Conservation (phyloP, 2,888 invertebrate genomes). For the Spatulosminthurus flaviceps region DNA sequence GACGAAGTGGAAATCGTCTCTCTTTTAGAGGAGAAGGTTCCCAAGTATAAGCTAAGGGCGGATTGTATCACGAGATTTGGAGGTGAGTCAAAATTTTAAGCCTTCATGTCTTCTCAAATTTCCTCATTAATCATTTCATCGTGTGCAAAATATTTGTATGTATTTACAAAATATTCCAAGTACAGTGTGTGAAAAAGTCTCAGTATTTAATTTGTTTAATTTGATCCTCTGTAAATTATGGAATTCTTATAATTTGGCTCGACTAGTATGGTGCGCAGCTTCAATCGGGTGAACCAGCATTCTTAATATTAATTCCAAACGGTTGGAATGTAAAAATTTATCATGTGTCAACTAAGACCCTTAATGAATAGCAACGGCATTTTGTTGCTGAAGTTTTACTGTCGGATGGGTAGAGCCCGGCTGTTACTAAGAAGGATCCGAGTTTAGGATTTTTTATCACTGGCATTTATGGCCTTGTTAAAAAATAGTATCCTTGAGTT, state of each 20-base stretch:
- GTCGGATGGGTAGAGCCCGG: not conserved
- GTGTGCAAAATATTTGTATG: not conserved
- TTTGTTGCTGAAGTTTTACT: not conserved
- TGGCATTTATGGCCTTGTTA: conserved; percentile 7
- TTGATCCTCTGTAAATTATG: too few species aligned
- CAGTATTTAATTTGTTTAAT: too few species aligned
- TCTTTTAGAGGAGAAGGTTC: conserved; percentile 92
- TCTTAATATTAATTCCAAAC: too few species aligned
- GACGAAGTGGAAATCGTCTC: conserved; percentile 94
- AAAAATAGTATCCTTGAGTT: not conserved
- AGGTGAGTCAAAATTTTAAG: conserved; percentile 70
- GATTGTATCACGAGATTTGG: conserved; percentile 92
- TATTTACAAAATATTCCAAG: not conserved
- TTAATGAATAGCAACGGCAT: not conserved
- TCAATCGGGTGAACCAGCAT: too few species aligned
- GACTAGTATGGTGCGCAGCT: too few species aligned
- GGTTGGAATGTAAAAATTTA: too few species aligned
- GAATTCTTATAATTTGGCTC: too few species aligned
- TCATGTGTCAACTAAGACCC: too few species aligned
- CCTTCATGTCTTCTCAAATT: not conserved
- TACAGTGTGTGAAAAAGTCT: too few species aligned
- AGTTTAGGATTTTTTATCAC: not conserved
- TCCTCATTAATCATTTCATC: not conserved
- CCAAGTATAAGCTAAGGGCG: conserved; percentile 90
- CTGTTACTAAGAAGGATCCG: not conserved